Conservation (phyloP, 2,113 vertebrate species). For the Albula glossodonta region DNA sequence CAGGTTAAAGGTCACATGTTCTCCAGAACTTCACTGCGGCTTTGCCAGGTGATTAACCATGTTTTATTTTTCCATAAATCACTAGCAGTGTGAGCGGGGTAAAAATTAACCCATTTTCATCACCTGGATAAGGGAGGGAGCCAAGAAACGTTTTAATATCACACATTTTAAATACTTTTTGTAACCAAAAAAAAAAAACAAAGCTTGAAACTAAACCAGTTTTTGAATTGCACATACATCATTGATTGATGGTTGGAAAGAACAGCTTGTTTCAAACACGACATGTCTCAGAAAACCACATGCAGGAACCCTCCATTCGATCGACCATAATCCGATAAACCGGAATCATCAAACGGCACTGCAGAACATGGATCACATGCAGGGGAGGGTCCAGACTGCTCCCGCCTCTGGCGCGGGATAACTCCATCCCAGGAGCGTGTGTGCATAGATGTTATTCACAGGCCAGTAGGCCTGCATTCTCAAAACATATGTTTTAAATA, state of each 20-base stretch:
- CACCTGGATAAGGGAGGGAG: not conserved
- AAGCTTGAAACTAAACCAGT: not conserved
- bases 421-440: not conserved
- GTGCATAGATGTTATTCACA: not conserved
- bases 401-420: not conserved
- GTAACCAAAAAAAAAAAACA: not conserved
- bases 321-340: not conserved
- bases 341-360: not conserved
- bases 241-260: not conserved
- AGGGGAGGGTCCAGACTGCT: not conserved
- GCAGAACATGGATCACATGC: slow-evolving; percentile 1
- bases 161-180: not conserved
- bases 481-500: slow-evolving; percentile 18
- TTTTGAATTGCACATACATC: not conserved
- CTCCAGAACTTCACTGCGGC: not conserved
- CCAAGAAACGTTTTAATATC: too few relatives aligned
- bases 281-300: not conserved
- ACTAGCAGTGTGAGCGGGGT: not conserved
- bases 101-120: not conserved
- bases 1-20: not conserved
- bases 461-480: not conserved
- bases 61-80: not conserved
- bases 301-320: not conserved
- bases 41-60: not conserved
- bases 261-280: not conserved